Percentiles rank a stretch among this genome's conserved stretches.
Evolutionary conservation across 2,888 invertebrate species (phyloP).

Genomic region (Pseudoips prasinana): DNA sequence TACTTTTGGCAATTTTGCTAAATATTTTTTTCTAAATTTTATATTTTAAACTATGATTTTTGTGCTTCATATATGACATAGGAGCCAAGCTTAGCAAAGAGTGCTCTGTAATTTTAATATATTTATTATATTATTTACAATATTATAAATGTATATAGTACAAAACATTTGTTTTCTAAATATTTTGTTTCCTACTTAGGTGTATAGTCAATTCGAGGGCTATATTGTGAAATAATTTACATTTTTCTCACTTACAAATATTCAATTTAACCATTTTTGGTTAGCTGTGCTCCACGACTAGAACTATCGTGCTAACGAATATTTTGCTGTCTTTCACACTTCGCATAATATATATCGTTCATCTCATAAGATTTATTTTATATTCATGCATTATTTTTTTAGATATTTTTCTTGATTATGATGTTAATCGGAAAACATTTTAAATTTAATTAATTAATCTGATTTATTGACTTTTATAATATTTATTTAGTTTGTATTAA

Average conservation of each 20-base stretch:
- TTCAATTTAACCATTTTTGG: slow-evolving; percentile 38
- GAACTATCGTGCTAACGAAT: slow-evolving; percentile 45
- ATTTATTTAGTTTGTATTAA: too few species aligned
- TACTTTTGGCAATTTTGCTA: slow-evolving; percentile 41
- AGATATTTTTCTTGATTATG: too few species aligned
- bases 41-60: slow-evolving; percentile 25
- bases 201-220: slow-evolving; percentile 45
- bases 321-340: slow-evolving; percentile 32
- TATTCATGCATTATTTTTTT: too few species aligned
- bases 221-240: slow-evolving; percentile 34
- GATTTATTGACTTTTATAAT: too few species aligned
- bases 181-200: slow-evolving; percentile 61
- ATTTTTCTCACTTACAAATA: slow-evolving; percentile 27
- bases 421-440: too few species aligned
- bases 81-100: slow-evolving; percentile 59
- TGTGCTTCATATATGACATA: slow-evolving; percentile 38
- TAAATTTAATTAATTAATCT: too few species aligned
- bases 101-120: slow-evolving; percentile 41
- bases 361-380: too few species aligned
- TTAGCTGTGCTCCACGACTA: slow-evolving; percentile 47
- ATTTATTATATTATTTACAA: slow-evolving; percentile 45
- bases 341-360: slow-evolving; percentile 5
- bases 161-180: slow-evolving; percentile 65
- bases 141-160: slow-evolving; percentile 52
- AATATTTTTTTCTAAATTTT: slow-evolving; percentile 36